Conservation (phyloP, 2,888 invertebrate species). For the Gastrophysa polygoni region DNA sequence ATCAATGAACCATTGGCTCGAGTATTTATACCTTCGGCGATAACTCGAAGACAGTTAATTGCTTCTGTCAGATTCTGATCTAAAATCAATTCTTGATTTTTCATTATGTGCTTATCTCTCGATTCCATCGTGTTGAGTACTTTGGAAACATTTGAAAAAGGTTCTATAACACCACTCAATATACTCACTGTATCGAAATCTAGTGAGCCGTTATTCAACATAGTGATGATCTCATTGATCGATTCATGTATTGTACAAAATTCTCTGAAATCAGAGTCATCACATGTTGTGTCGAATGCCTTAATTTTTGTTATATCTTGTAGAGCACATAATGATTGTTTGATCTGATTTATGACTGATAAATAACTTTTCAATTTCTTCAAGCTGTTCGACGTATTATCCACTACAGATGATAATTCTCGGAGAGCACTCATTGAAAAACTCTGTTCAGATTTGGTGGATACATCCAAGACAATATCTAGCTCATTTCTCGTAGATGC, state of each 20-base stretch:
- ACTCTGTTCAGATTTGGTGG: background rate
- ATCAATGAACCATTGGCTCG: constrained; percentile 2
- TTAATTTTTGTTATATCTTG: constrained; percentile 27
- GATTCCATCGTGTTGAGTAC: constrained; percentile 6
- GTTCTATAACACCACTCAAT: constrained; percentile 26
- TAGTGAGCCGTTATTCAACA: constrained; percentile 29
- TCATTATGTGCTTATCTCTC: background rate
- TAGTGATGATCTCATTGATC: constrained; percentile 29
- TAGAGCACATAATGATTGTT: constrained; percentile 28
- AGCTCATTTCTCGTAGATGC: background rate
- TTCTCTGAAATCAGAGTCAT: constrained; percentile 16
- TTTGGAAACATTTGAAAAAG: constrained; percentile 15
- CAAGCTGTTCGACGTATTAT: background rate
- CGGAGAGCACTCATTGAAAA: background rate
- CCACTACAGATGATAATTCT: background rate
- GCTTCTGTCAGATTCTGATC: constrained; percentile 6
- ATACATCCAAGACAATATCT: background rate
- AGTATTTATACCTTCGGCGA: background rate
- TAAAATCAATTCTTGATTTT: constrained; percentile 5
- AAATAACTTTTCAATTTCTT: constrained; percentile 1
- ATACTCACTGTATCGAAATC: constrained; percentile 14
- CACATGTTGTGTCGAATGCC: constrained; percentile 7
- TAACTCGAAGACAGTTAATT: background rate
- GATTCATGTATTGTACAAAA: constrained; percentile 29
- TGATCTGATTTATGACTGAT: constrained; percentile 9